A percentile compares a stretch with the other conserved stretches of the same genome.
These are phyloP conservation scores for Paraplagusia blochii DNA, from an alignment of 2,113 vertebrate species.

Conservation along the genomic window DNA sequence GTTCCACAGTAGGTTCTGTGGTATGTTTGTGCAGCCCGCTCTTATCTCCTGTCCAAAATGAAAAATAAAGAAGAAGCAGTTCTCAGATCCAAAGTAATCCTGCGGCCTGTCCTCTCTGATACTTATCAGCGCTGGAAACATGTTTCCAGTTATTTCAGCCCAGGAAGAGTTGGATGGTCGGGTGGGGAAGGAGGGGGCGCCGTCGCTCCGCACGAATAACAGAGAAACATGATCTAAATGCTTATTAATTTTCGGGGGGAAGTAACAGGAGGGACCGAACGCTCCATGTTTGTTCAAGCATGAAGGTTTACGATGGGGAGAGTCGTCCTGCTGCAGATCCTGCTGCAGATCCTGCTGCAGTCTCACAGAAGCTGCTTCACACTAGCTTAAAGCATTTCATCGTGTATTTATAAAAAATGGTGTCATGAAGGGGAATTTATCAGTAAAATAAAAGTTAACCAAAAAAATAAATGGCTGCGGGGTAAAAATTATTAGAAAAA, in stretches of 20 bases:
- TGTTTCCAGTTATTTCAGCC: conserved; percentile 65
- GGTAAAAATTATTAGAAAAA: too few relatives aligned
- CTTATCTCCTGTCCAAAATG: conserved; percentile 48
- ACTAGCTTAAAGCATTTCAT: too few relatives aligned
- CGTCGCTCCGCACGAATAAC: conserved; percentile 44
- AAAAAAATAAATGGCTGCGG: too few relatives aligned
- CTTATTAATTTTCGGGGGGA: conserved; percentile 46
- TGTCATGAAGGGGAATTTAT: conserved; percentile 41
- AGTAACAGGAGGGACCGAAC: conserved; percentile 27
- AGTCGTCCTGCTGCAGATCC: conserved; percentile 2
- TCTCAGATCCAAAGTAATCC: conserved; percentile 63
- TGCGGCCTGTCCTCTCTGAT: conserved; percentile 58
- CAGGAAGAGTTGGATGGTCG: conserved; percentile 33
- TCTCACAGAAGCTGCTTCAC: conserved; percentile 27
- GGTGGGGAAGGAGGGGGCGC: neutral
- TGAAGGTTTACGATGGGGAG: conserved; percentile 50
- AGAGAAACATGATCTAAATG: conserved; percentile 59
- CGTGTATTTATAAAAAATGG: conserved; percentile 29
- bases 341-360: too few relatives aligned
- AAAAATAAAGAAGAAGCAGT: conserved; percentile 49
- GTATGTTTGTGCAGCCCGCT: conserved; percentile 58
- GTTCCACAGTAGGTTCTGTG: conserved; percentile 31
- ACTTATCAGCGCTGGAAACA: conserved; percentile 62
- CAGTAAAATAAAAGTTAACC: too few relatives aligned
- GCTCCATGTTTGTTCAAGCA: conserved; percentile 41